A percentile compares a stretch with the other conserved stretches of the same genome.
These are phyloP conservation scores for Rhodeus uyekii DNA, from an alignment of 2,797 vertebrate species.

Conservation along the genomic window DNA sequence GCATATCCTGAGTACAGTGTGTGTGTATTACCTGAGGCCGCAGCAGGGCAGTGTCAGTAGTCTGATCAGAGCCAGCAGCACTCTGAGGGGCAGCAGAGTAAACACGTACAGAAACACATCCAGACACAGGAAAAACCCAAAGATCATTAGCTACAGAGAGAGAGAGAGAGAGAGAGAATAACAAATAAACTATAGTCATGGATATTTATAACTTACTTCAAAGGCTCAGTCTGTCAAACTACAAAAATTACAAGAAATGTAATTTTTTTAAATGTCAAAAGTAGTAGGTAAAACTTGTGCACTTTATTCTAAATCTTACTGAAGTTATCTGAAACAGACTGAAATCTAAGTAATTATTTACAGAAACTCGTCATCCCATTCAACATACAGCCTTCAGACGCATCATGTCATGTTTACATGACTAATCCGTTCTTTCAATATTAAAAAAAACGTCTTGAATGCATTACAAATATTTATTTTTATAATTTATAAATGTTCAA, in stretches of 20 bases:
- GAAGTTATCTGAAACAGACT: background rate
- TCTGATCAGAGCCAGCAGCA: conserved; percentile 88
- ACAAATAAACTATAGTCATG: no score
- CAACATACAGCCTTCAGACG: background rate
- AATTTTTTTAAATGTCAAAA: background rate
- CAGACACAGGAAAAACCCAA: conserved; percentile 98
- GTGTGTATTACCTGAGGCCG: conserved; percentile 83
- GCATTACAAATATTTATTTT: background rate
- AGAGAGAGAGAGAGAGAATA: background rate
- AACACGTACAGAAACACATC: conserved; percentile 98
- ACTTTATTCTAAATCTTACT: background rate
- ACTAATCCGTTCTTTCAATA: background rate
- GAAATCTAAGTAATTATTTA: no score
- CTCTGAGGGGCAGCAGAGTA: conserved; percentile 92
- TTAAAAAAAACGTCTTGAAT: background rate
- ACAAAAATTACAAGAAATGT: background rate
- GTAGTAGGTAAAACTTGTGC: background rate
- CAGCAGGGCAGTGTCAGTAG: conserved; percentile 93
- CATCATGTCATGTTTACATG: background rate
- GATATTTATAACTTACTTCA: background rate
- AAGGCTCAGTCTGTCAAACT: background rate
- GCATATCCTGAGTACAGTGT: background rate
- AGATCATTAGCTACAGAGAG: conserved; percentile 88
- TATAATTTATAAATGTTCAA: no score
- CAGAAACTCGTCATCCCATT: no score